Evolutionary conservation across 1,140 invertebrate genomes (phyloP), one percentile per base, ranked within the genome.

Genomic region (Trachymyrmex septentrionalis): DNA sequence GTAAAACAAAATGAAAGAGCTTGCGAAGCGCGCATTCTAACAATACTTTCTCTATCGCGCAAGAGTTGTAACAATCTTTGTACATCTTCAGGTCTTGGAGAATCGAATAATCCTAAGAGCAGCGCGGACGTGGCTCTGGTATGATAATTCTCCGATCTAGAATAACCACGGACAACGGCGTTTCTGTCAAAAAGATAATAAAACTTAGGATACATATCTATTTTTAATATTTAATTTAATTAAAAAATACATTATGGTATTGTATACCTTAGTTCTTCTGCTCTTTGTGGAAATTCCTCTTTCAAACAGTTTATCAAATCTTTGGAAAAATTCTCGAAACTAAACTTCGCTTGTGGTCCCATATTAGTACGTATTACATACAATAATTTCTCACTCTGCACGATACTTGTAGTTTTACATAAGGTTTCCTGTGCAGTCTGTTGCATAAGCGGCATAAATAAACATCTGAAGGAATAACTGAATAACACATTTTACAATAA

Each of bases 1-100:
- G 93, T 94, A 87, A 93, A 95, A 67, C 92, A 92, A 14, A 94
- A 86, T 6, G 94, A 96, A 3, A 97, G 95, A 0, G 96, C 96
- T 87, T 96, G 93, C 16, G 96, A 96, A 7, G 97, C 95, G 55
- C 96, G 95, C 53, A 96, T 94, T 87, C 96, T 94, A 2, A 97
- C 97, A n/a, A 93, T 92, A 16, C 95, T 94, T 72, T 96, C 95
- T 34, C 94, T 91, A 89, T 97, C 97, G 53, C 95, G 96, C 38
- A 97, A 91, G 0, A 97, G 93, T 85, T 96, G 96, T n/a, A 97
- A 92, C 34, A 97, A 93, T 71, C 96, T 95, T 75, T 96, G 95
- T 80, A 94, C 87, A 27, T 94, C 93, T 55, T 95, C 93, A 0
- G 94, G 91, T 59, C 91, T 88, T 0, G 94, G 94, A 4, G 90